Percentiles rank a stretch among this genome's conserved stretches.
phyloP scores from a whole-genome alignment of 2,888 invertebrate species.

The Serrognathus titanus region DNA sequence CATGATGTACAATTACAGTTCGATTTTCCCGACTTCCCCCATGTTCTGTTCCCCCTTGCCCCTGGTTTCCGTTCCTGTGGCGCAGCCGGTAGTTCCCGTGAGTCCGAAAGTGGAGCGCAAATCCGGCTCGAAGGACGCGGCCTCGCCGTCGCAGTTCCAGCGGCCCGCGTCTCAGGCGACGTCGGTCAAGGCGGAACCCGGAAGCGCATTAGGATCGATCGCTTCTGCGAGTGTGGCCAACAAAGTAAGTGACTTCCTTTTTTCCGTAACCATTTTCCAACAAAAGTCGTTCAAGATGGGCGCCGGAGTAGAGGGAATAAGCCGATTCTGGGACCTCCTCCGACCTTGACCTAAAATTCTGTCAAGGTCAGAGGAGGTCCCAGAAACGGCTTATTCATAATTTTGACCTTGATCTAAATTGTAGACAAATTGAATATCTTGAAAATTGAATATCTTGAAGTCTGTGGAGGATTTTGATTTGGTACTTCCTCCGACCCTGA shows the following conservation, averaged over 20 bases:
- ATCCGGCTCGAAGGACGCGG: conserved; percentile 27
- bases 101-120: conserved; percentile 29
- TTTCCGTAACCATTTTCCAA: neutral
- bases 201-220: conserved; percentile 49
- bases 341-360: too few relatives aligned
- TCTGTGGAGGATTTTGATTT: too few relatives aligned
- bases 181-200: conserved; percentile 56
- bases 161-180: conserved; percentile 54
- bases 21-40: conserved; percentile 53
- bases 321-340: too few relatives aligned
- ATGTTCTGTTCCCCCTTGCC: conserved; percentile 61
- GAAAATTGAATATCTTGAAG: too few relatives aligned
- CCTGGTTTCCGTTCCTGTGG: conserved; percentile 39
- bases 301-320: too few relatives aligned
- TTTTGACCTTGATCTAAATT: too few relatives aligned
- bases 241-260: conserved; percentile 35
- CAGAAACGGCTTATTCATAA: too few relatives aligned
- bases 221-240: conserved; percentile 48
- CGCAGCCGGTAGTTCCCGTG: conserved; percentile 30
- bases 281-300: neutral
- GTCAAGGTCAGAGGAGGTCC: too few relatives aligned
- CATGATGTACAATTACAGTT: conserved; percentile 57
- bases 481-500: too few relatives aligned
- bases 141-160: conserved; percentile 35
- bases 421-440: too few relatives aligned